phyloP scores from a whole-genome alignment of 35 echinoderm and acorn worm genomes.

The Ophiothrix spiculata region DNA sequence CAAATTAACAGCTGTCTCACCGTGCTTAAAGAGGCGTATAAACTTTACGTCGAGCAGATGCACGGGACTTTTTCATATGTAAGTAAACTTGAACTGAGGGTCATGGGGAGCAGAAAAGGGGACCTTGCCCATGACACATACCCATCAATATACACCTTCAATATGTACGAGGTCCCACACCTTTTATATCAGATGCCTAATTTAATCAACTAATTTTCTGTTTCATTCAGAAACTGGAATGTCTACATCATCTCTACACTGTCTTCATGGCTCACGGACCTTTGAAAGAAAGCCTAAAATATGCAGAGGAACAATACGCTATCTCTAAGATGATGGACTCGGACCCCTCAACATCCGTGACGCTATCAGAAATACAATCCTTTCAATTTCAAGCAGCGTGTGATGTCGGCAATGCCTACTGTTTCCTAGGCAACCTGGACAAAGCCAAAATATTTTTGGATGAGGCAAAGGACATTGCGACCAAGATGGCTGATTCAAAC shows the following conservation, averaged over 20 bases:
- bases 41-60: too few relatives aligned
- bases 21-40: too few relatives aligned
- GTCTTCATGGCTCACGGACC: conserved; percentile 23
- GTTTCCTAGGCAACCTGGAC: conserved; percentile 33
- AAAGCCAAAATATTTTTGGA: conserved; percentile 3
- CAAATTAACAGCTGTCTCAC: too few relatives aligned
- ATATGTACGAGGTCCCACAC: background rate
- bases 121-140: too few relatives aligned
- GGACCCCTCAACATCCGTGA: background rate
- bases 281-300: conserved; percentile 8
- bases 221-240: conserved; percentile 2
- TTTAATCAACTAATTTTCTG: background rate
- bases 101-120: too few relatives aligned
- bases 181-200: background rate
- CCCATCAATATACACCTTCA: background rate
- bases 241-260: background rate
- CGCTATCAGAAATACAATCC: background rate
- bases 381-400: conserved; percentile 28
- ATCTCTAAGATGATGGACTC: background rate
- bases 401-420: conserved; percentile 33
- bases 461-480: background rate
- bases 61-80: too few relatives aligned
- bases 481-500: background rate
- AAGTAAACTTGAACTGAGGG: too few relatives aligned
- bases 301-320: conserved; percentile 5